Conservation (phyloP, 2,888 invertebrate genomes). For the Hemithea aestivaria region DNA sequence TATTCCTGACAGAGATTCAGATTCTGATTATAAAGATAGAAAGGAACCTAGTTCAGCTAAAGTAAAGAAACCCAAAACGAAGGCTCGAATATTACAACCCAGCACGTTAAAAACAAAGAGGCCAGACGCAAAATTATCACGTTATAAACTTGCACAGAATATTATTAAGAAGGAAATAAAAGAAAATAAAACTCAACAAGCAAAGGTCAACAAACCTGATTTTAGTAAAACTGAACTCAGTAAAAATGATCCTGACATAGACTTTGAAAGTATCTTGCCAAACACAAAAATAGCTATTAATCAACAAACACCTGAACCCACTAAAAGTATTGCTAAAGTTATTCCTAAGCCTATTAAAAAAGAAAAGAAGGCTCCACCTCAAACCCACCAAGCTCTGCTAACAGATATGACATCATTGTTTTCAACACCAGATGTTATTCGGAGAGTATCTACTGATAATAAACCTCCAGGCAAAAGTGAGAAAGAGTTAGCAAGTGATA, state of each 20-base stretch:
- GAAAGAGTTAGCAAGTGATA: conserved; percentile 56
- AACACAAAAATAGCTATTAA: conserved; percentile 39
- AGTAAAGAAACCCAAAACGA: conserved; percentile 53
- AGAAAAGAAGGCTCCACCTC: conserved; percentile 81
- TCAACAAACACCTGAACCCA: conserved; percentile 35
- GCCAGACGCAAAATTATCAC: conserved; percentile 47
- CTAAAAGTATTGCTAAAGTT: conserved; percentile 68
- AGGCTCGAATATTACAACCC: conserved; percentile 57
- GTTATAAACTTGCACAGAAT: conserved; percentile 52
- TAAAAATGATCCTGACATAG: conserved; percentile 37
- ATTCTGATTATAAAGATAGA: conserved; percentile 79
- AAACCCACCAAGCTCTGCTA: conserved; percentile 74
- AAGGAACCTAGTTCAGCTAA: conserved; percentile 53
- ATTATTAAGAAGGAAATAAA: conserved; percentile 57
- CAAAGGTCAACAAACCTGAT: conserved; percentile 34
- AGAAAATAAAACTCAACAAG: conserved; percentile 48
- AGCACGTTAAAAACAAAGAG: conserved; percentile 43
- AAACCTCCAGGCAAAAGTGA: conserved; percentile 70
- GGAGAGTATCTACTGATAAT: conserved; percentile 80
- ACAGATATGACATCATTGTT: conserved; percentile 85
- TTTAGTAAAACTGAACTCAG: conserved; percentile 3
- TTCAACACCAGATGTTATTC: conserved; percentile 88
- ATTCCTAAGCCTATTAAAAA: conserved; percentile 57
- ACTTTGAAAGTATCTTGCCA: conserved; percentile 46
- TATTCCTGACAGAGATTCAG: conserved; percentile 80